A percentile compares a stretch with the other conserved stretches of the same genome.
These are phyloP conservation scores for Chloroceryle inda DNA, from an alignment of 2,797 vertebrate genomes.

Conservation along the genomic window DNA sequence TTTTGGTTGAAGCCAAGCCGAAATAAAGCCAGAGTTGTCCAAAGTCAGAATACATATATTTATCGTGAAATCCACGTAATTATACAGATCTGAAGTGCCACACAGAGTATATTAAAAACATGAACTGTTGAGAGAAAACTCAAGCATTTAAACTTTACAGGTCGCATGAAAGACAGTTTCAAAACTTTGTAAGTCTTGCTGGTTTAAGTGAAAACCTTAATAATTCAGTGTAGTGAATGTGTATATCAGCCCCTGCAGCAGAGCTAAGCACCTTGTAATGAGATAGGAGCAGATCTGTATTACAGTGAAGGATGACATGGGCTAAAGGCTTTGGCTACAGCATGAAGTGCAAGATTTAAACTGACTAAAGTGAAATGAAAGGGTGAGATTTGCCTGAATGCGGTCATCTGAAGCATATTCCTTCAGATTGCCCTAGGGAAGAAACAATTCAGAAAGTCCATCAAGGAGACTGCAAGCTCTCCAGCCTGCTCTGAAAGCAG, in stretches of 20 bases:
- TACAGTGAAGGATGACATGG: slow-evolving; percentile 7
- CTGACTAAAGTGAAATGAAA: slow-evolving; percentile 30
- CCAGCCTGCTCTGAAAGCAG: not conserved
- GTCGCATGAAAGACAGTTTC: not conserved
- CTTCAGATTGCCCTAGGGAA: slow-evolving; percentile 32
- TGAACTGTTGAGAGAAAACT: not conserved
- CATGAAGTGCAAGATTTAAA: slow-evolving; percentile 49
- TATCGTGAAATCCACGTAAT: not conserved
- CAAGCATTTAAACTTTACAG: not conserved
- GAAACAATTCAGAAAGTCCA: not conserved
- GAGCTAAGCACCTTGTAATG: slow-evolving; percentile 1
- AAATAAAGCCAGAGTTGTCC: not conserved
- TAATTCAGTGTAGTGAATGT: not conserved
- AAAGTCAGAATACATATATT: not conserved
- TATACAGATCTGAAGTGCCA: not conserved
- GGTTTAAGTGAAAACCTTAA: slow-evolving; percentile 41
- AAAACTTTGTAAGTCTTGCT: not conserved
- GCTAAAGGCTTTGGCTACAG: slow-evolving; percentile 47
- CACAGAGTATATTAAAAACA: not conserved
- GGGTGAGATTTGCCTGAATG: slow-evolving; percentile 21
- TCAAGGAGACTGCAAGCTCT: not conserved
- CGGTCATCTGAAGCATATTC: not conserved
- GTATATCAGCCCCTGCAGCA: not conserved
- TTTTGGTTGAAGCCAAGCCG: slow-evolving; percentile 33
- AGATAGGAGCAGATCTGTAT: slow-evolving; percentile 21